phyloP scores from a whole-genome alignment of 1,140 invertebrate species.

The Zaprionus kolodkinae region DNA sequence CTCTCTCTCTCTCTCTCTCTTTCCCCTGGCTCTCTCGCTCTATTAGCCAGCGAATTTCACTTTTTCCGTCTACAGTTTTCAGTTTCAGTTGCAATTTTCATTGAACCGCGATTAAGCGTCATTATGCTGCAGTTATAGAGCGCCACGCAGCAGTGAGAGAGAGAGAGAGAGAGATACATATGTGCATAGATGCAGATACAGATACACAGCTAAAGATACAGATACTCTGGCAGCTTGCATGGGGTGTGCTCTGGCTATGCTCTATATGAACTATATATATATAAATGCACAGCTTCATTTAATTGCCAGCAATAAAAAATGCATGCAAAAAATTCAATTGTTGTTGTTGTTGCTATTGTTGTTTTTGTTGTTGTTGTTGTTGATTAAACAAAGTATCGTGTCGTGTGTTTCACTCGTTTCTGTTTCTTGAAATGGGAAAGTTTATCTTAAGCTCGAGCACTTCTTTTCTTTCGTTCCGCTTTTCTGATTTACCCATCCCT shows the following conservation, averaged over 20 bases:
- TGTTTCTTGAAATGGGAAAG: slow-evolving; percentile 51
- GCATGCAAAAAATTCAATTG: slow-evolving; percentile 20
- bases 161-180: not conserved
- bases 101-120: slow-evolving; percentile 46
- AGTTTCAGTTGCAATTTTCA: slow-evolving; percentile 46
- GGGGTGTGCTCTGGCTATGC: slow-evolving; percentile 8
- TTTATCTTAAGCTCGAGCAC: slow-evolving; percentile 30
- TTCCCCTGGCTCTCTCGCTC: not conserved
- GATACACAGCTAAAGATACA: not conserved
- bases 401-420: slow-evolving; percentile 41
- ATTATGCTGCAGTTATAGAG: slow-evolving; percentile 40
- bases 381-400: slow-evolving; percentile 44
- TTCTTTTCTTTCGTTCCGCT: slow-evolving; percentile 40
- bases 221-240: not conserved
- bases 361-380: slow-evolving; percentile 18
- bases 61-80: slow-evolving; percentile 41
- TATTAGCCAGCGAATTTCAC: slow-evolving; percentile 40
- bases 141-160: not conserved
- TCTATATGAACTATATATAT: slow-evolving; percentile 16
- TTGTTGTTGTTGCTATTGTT: slow-evolving; percentile 15
- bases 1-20: not conserved
- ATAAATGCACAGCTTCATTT: slow-evolving; percentile 48
- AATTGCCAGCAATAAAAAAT: slow-evolving; percentile 31
- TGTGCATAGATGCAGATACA: not conserved
- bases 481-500: slow-evolving; percentile 39